phyloP scores from a whole-genome alignment of 2,113 vertebrate species.

The Syngnathus scovelli region DNA sequence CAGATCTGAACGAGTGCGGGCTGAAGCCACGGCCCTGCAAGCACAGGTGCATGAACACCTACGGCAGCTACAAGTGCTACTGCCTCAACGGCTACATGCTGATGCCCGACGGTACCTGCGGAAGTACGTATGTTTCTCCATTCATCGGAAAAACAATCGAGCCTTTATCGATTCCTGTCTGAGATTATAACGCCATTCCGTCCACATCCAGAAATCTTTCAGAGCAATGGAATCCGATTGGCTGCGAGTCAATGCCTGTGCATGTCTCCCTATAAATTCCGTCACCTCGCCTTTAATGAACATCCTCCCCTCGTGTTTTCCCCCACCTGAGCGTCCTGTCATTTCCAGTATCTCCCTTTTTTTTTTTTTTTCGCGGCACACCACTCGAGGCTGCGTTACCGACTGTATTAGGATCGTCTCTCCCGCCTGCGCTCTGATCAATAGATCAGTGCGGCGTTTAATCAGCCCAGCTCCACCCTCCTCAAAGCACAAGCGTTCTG shows the following conservation, averaged over 20 bases:
- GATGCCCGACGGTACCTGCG: conserved; percentile 89
- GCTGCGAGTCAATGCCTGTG: conserved; percentile 31
- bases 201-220: neutral
- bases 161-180: no score
- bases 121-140: conserved; percentile 72
- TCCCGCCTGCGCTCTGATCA: conserved; percentile 44
- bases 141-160: neutral
- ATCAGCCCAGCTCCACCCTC: conserved; percentile 46
- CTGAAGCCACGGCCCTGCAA: conserved; percentile 93
- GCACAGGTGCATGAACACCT: conserved; percentile 95
- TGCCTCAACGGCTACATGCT: conserved; percentile 94
- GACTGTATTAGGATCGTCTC: conserved; percentile 29
- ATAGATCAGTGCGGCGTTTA: conserved; percentile 62
- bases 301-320: conserved; percentile 25
- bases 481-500: conserved; percentile 32
- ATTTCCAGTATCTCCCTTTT: conserved; percentile 25
- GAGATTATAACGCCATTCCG: no score
- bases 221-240: conserved; percentile 32
- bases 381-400: conserved; percentile 22
- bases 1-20: conserved; percentile 96
- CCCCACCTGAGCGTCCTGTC: conserved; percentile 20
- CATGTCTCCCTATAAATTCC: conserved; percentile 41
- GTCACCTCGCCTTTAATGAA: conserved; percentile 26
- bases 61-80: conserved; percentile 96
- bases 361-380: conserved; percentile 19